phyloP scores from a whole-genome alignment of 2,113 vertebrate genomes.

The Prietella phreatophila region DNA sequence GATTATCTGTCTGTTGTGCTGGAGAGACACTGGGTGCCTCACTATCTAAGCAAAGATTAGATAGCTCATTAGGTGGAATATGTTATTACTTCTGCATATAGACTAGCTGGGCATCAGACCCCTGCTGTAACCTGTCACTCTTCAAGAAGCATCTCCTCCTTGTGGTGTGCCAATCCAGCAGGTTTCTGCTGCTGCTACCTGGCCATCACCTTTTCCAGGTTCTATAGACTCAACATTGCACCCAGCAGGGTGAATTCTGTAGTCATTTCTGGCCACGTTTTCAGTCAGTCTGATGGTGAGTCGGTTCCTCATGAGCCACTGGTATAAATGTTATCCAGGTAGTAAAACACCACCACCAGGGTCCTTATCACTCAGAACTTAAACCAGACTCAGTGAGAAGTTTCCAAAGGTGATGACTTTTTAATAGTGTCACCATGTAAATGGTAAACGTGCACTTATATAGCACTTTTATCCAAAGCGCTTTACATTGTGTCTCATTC shows the following conservation, averaged over 20 bases:
- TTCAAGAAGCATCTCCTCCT: neutral
- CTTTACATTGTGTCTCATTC: too few species aligned
- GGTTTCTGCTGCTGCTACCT: neutral
- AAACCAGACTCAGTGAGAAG: neutral
- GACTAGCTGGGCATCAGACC: too few species aligned
- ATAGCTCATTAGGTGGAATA: too few species aligned
- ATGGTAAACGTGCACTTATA: too few species aligned
- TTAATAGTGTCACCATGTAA: neutral
- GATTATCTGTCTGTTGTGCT: too few species aligned
- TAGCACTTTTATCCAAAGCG: too few species aligned
- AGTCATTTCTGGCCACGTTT: neutral
- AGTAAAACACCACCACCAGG: neutral
- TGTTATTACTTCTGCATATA: too few species aligned
- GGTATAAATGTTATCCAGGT: neutral
- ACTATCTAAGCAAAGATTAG: too few species aligned
- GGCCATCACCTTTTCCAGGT: neutral
- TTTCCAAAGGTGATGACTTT: neutral
- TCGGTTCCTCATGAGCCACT: neutral
- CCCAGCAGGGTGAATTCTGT: neutral
- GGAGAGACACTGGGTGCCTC: too few species aligned
- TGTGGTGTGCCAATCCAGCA: neutral
- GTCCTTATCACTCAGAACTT: neutral
- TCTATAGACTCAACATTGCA: neutral
- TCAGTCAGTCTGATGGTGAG: neutral
- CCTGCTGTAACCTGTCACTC: neutral